Evolutionary conservation across 2,888 invertebrate species (phyloP), one percentile per base, ranked within the genome.

Genomic region (Diarsia brunnea): DNA sequence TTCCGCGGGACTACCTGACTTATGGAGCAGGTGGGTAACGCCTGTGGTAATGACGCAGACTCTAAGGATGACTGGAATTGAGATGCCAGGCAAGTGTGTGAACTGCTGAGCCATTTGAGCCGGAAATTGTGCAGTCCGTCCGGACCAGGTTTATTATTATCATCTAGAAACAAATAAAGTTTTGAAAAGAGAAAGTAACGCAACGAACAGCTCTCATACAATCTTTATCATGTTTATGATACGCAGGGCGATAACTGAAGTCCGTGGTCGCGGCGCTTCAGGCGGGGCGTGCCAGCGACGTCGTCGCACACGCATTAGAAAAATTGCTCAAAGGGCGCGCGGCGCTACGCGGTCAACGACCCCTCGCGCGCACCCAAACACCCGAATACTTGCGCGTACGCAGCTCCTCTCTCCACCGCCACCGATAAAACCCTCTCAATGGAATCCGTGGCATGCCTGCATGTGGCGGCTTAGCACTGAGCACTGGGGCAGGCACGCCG

Each of bases 381-480:
- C 90, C 93, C 94, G 91, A 95, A 95, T 95, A 94, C 93, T 93
- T 94, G 91, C 92, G 95, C 95, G 95, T 95, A 93, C 94, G 93
- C 92, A 91, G 90, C 92, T 91, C 92, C 91, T 90, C 91, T 90
- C 87, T 79, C 84, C 88, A 82, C 86, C 78, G 86, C 88, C 81
- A 78, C 84, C 86, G 89, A 90, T 88, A 92, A 92, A 92, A 91
- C 92, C 91, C 93, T 92, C 91, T 91, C 89, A 90, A 90, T 91
- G 93, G 94, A 92, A 93, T 94, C 92, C 88, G 87, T 89, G 86
- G 92, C 90, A 91, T 91, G 92, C 89, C 80, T 90, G 89, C 90
- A 90, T 90, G 90, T 89, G 88, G 84, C 89, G 86, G 86, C 88
- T 84, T 84, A 74, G 85, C 63, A 63, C 63, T 38, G 31, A 63